These are phyloP conservation scores for Riptortus pedestris DNA, from an alignment of 1,140 invertebrate genomes.

Conservation along the genomic window DNA sequence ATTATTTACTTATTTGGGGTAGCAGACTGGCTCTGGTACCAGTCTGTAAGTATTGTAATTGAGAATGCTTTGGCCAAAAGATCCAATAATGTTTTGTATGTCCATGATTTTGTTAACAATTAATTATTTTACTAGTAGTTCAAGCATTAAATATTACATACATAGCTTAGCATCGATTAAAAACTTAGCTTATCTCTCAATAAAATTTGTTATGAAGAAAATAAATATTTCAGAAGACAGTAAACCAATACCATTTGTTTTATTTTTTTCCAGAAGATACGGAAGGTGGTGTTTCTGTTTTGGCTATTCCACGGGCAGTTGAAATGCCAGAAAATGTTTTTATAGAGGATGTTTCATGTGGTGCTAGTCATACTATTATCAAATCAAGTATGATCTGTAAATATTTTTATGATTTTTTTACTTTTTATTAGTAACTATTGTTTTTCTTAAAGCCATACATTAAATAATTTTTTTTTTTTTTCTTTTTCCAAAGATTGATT, in stretches of 20 bases:
- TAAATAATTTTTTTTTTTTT: background rate
- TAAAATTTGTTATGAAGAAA: too few species aligned
- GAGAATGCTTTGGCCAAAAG: too few species aligned
- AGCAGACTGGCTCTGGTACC: too few species aligned
- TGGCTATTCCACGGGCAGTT: slow-evolving; percentile 41
- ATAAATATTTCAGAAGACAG: background rate
- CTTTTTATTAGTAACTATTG: too few species aligned
- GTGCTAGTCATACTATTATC: slow-evolving; percentile 55
- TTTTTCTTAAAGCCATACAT: background rate
- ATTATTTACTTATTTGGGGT: too few species aligned
- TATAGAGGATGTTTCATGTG: slow-evolving; percentile 51
- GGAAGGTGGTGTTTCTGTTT: slow-evolving; percentile 34
- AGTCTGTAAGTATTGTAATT: too few species aligned
- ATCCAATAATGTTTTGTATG: too few species aligned
- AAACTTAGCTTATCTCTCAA: too few species aligned
- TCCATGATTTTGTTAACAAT: too few species aligned
- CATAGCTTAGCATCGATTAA: too few species aligned
- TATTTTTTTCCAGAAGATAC: background rate
- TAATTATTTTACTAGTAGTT: too few species aligned
- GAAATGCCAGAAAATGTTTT: slow-evolving; percentile 43
- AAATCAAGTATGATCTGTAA: slow-evolving; percentile 39
- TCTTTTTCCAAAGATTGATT: background rate
- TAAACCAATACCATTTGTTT: background rate
- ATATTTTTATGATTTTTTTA: background rate
- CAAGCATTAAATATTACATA: too few species aligned